A percentile compares a stretch with the other conserved stretches of the same genome.
Conservation (phyloP, 2,797 vertebrate species). For the Otolemur crassicaudatus region DNA sequence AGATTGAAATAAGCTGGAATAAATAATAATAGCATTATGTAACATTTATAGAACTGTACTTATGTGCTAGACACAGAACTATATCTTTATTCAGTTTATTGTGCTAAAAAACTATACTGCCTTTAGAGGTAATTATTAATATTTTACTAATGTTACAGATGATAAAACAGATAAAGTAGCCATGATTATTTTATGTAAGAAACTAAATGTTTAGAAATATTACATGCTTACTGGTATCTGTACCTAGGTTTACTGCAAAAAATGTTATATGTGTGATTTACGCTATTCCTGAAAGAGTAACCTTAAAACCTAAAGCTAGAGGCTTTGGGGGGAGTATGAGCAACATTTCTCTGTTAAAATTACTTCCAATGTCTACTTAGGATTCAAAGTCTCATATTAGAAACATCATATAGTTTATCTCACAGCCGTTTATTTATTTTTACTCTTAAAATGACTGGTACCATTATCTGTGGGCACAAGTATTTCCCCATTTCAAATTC, state of each 20-base stretch:
- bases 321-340: not conserved
- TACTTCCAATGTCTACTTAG: not conserved
- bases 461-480: conserved; percentile 69
- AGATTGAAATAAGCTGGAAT: not conserved
- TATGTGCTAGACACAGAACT: not conserved
- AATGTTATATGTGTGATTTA: conserved; percentile 54
- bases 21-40: not conserved
- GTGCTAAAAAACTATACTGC: not conserved
- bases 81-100: not conserved
- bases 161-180: not conserved
- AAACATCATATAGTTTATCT: not conserved
- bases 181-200: not conserved
- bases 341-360: conserved; percentile 42
- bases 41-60: not conserved
- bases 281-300: conserved; percentile 67
- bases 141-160: not conserved
- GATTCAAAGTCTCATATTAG: conserved; percentile 57
- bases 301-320: conserved; percentile 44
- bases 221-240: not conserved
- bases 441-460: conserved; percentile 71
- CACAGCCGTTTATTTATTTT: conserved; percentile 65
- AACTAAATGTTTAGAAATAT: conserved; percentile 53
- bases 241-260: not conserved
- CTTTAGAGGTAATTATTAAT: not conserved
- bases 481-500: conserved; percentile 50